Base-by-base conservation (phyloP, 1,140 invertebrate genomes). In the Cecropterus lyciades region DNA sequence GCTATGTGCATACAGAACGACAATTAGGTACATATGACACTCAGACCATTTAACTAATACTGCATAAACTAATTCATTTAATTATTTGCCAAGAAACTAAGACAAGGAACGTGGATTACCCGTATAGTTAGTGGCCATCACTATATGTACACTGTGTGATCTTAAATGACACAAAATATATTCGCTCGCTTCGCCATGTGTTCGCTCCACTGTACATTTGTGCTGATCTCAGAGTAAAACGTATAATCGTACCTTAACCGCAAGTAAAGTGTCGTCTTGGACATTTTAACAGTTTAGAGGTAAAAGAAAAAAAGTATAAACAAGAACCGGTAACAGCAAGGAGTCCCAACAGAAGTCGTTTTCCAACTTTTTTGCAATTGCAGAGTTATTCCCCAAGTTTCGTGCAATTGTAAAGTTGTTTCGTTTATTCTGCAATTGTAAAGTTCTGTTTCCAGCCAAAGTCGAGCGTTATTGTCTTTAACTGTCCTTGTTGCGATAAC, bases 331-430 rank as follows among this genome's bases (percentile, higher is more conserved):
- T 24, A 37, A 24, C 1, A 53, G 13, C 49, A 33, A 52, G 7
- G 24, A 52, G 30, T 55, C 49, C 49, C 49, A 45, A 45, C 43
- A 45, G 43, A 15, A 52, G 1, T 55, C 30, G 27, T 40, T 55
- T n/a, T n/a, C 27, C 51, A 55, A 55, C 51, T 40, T 55, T 55
- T 52, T 52, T 52, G 20, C 49, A 52, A 52, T 52, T 52, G 24
- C 27, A 14, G 27, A 52, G 24, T 52, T 52, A 52, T 52, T 52
- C 33, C 13, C 13, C 49, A 33, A 52, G 20, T 52, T 52, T 55
- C 15, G 30, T 55, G 51, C 51, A 55, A 55, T 55, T 55, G 30
- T 40, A 55, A 55, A 55, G 30, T 55, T 55, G 51, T 55, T 55
- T 55, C 33, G 13, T 30, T 27, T 37, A 55, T 55, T 55, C 30